Evolutionary conservation across 2,113 vertebrate genomes (phyloP).

Genomic region (Corythornis vintsioides): DNA sequence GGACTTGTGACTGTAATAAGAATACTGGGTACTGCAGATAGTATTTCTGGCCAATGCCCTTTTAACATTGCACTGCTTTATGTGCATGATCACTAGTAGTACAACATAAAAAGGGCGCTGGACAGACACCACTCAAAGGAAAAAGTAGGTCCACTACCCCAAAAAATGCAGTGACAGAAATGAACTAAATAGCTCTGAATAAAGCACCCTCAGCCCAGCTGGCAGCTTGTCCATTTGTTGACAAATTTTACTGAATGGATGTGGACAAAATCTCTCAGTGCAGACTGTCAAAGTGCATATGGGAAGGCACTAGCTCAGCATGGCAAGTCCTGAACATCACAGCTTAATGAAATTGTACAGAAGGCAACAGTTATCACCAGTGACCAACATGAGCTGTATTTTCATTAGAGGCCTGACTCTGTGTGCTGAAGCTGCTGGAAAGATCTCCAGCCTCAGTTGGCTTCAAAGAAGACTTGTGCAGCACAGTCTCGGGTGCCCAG

Average conservation of each 20-base stretch:
- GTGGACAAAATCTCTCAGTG: neutral
- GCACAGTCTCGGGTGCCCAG: neutral
- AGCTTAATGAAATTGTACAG: neutral
- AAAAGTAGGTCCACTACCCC: neutral
- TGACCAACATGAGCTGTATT: neutral
- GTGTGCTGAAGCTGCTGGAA: neutral
- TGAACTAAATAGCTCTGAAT: neutral
- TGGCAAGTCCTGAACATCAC: neutral
- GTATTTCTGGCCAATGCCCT: conserved; percentile 83
- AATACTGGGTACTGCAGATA: neutral
- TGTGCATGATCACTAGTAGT: conserved; percentile 79
- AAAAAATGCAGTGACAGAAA: neutral
- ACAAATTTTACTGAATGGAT: neutral
- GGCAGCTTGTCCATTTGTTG: neutral
- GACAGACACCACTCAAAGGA: conserved; percentile 70
- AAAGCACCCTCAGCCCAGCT: neutral
- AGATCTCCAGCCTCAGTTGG: neutral
- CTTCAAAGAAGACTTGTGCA: neutral
- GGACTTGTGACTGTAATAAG: neutral
- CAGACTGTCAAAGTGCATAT: neutral
- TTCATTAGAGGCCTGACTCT: neutral
- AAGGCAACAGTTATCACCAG: neutral
- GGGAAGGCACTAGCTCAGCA: neutral
- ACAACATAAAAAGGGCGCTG: conserved; percentile 86
- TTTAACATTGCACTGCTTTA: conserved; percentile 88